Base-by-base conservation (phyloP, 2,113 vertebrate genomes). In the Gymnocephalus cernua region DNA sequence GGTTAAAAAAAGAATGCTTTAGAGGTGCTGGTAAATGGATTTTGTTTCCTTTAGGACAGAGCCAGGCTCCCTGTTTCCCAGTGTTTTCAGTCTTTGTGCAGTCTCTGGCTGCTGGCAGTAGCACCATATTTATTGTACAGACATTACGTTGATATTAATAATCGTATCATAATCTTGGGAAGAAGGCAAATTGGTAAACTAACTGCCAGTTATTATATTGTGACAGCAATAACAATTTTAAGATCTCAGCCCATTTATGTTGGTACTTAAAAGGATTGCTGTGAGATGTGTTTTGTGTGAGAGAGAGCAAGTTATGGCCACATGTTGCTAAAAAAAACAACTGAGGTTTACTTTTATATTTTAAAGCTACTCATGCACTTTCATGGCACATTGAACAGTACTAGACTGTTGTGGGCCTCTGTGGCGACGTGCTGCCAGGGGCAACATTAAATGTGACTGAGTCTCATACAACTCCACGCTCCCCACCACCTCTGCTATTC, bases 401-500 rank as follows among this genome's bases (percentile, higher is more conserved):
- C 21, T 23, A 44, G 48, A 59, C n/a, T 51, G 63, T 19, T 62
- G 10, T 9, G 5, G 48, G 48, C 66, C 44, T 71, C 61, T 62
- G 64, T 67, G 54, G 18, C 6, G 10, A 32, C 47, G 3, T 29
- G 32, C 29, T n/a, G 47, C 48, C 58, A 25, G 44, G 41, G 29
- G 54, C 56, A 62, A 62, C 29, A 54, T 67, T 41, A 80, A 77
- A 77, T n/a, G 13, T 58, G 67, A 32, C 74, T 57, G 19, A 70
- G 44, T 47, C 3, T 5, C 25, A 25, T 13, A 27, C 21, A n/a
- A 27, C 23, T 63, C 59, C 54, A 13, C 25, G 45, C 45, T 66
- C 61, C 44, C 56, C 58, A 29, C 68, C 79, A 61, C 44, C 44
- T 64, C 10, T 47, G 57, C 68, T 87, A 58, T 58, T 80, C 41